Conservation (phyloP, 1,140 invertebrate species). For the Megalonaias nervosa region DNA sequence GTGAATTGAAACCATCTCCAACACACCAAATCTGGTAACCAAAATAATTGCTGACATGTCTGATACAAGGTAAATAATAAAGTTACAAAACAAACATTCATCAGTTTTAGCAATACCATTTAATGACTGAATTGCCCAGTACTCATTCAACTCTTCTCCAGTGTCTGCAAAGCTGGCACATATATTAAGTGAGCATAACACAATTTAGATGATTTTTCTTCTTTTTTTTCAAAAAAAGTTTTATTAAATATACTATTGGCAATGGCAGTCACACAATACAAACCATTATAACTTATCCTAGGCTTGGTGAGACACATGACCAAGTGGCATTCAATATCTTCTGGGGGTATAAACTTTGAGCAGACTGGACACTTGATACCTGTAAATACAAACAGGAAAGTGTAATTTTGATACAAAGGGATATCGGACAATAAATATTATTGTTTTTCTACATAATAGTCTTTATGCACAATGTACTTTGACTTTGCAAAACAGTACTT, state of each 20-base stretch:
- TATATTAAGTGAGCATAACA: not conserved
- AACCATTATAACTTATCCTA: conserved; percentile 98
- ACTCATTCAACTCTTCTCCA: not conserved
- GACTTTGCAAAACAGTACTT: too few relatives aligned
- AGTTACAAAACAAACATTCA: too few relatives aligned
- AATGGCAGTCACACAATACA: conserved; percentile 50
- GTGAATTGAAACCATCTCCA: too few relatives aligned
- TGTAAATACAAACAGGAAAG: conserved; percentile 47
- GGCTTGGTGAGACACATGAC: conserved; percentile 99
- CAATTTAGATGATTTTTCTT: not conserved
- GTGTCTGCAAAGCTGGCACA: not conserved
- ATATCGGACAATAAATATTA: too few relatives aligned
- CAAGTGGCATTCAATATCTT: conserved; percentile 98
- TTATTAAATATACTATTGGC: not conserved
- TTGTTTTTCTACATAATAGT: too few relatives aligned
- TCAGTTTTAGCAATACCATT: too few relatives aligned
- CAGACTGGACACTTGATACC: conserved; percentile 90
- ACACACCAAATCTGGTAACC: too few relatives aligned
- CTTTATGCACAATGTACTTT: too few relatives aligned
- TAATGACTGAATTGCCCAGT: not conserved
- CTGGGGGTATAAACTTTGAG: conserved; percentile 96
- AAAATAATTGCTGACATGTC: too few relatives aligned
- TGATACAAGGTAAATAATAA: too few relatives aligned
- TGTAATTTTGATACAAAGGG: too few relatives aligned
- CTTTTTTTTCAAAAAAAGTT: not conserved